Base-by-base conservation (phyloP, 2,797 vertebrate species). In the Alexandromys oeconomus region DNA sequence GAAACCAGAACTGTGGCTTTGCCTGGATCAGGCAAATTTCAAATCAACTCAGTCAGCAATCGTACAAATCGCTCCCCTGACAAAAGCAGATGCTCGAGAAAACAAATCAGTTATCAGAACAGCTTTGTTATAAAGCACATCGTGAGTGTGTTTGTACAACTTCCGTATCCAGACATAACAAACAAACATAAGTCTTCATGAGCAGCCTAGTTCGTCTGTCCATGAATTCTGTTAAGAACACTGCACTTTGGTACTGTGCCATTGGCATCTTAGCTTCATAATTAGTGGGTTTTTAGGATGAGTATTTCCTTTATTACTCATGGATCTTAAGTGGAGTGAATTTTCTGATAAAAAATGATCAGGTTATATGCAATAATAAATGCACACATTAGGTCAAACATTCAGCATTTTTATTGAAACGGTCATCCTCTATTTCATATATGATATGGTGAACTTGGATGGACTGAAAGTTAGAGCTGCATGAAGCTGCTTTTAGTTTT, bases 51-150 rank as follows among this genome's bases (percentile, higher is more conserved):
- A 96, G 96, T 98, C 96, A 97, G 97, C 97, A 98, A 97, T 94
- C 79, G 95, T 97, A 74, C 85, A 91, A 96, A 97, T 97, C 95
- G 54, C 98, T 98, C 51, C 82, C 91, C 97, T 97, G 92, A 95
- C 97, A 96, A 98, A 96, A 98, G 87, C 77, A 98, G 97, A 97
- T 98, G 96, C 96, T 98, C 95, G 98, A 96, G 85, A 97, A 97
- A 84, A 94, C 91, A 98, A 96, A 98, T 57, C 74, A 51, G 21
- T 88, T 89, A 78, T 91, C 59, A 87, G 86, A 95, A 89, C 23
- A 92, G 59, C 91, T 93, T 84, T 93, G 29, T 48, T 88, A 14
- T 59, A 77, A 91, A 91, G 92, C 11, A 85, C 27, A 57, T 46
- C 29, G 34, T 11, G 15, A 73, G 2, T 77, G 34, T 43, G 29